Evolutionary conservation across 2,113 vertebrate species (phyloP), one percentile per base, ranked within the genome.

Genomic region (Anoplopoma fimbria): DNA sequence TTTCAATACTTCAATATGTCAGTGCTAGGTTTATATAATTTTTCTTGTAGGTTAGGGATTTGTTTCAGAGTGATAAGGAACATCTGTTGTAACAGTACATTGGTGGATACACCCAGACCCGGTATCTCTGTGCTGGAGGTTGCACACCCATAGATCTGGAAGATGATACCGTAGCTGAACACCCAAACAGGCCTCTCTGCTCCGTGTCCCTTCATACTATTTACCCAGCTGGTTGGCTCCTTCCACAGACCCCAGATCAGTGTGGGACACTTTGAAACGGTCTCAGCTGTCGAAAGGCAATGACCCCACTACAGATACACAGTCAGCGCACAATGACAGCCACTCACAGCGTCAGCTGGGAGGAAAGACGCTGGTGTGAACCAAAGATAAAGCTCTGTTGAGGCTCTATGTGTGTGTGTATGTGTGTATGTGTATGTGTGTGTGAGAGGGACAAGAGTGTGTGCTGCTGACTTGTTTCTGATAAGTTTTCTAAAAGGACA

Each of bases 181-280:
- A 81, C 86, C 75, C 89, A 45, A 36, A 80, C 69, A 75, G 87
- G 87, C 88, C 88, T 77, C 90, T 85, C 86, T 38, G 31, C 82
- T 79, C 86, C 76, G 73, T 85, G 88, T 88, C 89, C 87, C 83
- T 79, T 72, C 83, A 33, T 49, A 69, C 81, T 92, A 87, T 94
- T 93, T 93, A 92, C 84, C 87, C 93, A 94, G 93, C 92, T 94
- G 92, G 83, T 69, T 74, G 84, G 72, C 84, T 81, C 74, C 70
- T 77, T 83, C 79, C 71, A 77, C 86, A 83, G 88, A 89, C 74
- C 81, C 86, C 13, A 9, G 88, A 91, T 94, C 90, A 87, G 87
- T 82, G 83, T 81, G 86, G 87, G 90, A 92, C 88, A 84, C 89
- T 90, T 82, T 93, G 85, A 91, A 88, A 89, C 23, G 7, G 69